Evolutionary conservation across 2,888 invertebrate genomes (phyloP), one percentile per base, ranked within the genome.

Genomic region (Branchipolynoe longqiensis): DNA sequence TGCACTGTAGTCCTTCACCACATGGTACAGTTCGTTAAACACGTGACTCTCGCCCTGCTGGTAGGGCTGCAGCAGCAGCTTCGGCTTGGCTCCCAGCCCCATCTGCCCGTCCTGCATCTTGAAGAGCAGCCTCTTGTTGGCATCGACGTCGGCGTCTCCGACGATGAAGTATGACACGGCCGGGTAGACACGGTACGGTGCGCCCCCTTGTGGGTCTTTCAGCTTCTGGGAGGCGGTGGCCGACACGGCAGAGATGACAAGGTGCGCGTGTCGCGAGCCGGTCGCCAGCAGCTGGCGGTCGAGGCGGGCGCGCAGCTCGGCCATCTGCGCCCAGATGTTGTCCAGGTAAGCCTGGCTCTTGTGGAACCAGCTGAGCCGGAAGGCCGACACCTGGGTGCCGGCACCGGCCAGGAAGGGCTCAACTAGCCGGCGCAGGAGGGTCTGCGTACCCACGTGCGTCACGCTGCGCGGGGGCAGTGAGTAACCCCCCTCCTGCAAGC

Each of bases 291-390:
- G 1, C 36, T 69, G 69, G 18, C 14, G n/a, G 36, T 69, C 69
- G 36, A 69, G 36, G 36, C 38, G 69, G 36, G 33, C 38, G 1
- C 69, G 69, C 22, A 69, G 69, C 36, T 38, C 36, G 69, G 18
- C 38, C 6, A 69, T 33, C 69, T 69, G 69, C 14, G 69, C 69
- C 69, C 69, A 69, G 22, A 38, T 18, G 1, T 38, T 25, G 33
- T 69, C 69, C 6, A 69, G 69, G 69, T 69, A 69, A 22, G 69
- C 38, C 18, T 12, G 38, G 69, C 38, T 38, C 38, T 69, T 69
- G 69, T 69, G 69, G 69, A 69, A 69, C 69, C 69, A 69, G 69
- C 69, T 69, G 69, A 69, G 69, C 2, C 69, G 69, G 3, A 69
- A 8, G 2, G 69, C 69, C 8, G 69, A 36, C 69, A 69, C 69